phyloP scores from a whole-genome alignment of 2,797 vertebrate genomes.

The Cirrhinus molitorella region DNA sequence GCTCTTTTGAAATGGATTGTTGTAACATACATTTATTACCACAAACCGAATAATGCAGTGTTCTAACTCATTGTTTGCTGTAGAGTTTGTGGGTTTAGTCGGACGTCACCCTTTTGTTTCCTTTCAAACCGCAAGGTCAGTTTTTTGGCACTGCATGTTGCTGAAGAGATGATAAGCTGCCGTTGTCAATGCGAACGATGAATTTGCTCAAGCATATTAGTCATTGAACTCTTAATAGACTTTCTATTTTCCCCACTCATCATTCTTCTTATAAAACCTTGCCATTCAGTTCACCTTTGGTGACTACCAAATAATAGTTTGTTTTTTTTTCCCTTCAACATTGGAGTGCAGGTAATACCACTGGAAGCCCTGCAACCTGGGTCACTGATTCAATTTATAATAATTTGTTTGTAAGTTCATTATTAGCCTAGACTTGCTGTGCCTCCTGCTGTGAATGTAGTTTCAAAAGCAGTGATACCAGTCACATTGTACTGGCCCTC shows the following conservation, averaged over 20 bases:
- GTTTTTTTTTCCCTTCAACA: too few relatives aligned
- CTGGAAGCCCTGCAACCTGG: too few relatives aligned
- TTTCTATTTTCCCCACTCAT: conserved; percentile 14
- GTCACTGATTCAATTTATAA: too few relatives aligned
- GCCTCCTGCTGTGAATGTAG: too few relatives aligned
- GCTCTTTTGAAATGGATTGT: conserved; percentile 83
- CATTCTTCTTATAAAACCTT: background rate
- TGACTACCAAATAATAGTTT: background rate
- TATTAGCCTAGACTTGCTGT: too few relatives aligned
- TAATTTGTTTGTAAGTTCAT: too few relatives aligned
- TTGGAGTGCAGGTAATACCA: too few relatives aligned
- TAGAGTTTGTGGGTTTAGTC: background rate
- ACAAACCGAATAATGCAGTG: conserved; percentile 65
- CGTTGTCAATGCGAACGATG: background rate
- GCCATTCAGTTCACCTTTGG: background rate
- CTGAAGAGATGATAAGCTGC: background rate
- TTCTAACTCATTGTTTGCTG: conserved; percentile 22
- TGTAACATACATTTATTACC: conserved; percentile 78
- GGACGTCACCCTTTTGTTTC: conserved; percentile 10
- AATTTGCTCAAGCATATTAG: conserved; percentile 12
- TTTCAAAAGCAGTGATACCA: too few relatives aligned
- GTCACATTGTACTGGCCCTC: too few relatives aligned
- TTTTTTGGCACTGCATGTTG: background rate
- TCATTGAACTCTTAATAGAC: background rate
- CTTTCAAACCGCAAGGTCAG: conserved; percentile 12